These are phyloP conservation scores for Diogma glabrata DNA, from an alignment of 2,888 invertebrate genomes.

Conservation along the genomic window DNA sequence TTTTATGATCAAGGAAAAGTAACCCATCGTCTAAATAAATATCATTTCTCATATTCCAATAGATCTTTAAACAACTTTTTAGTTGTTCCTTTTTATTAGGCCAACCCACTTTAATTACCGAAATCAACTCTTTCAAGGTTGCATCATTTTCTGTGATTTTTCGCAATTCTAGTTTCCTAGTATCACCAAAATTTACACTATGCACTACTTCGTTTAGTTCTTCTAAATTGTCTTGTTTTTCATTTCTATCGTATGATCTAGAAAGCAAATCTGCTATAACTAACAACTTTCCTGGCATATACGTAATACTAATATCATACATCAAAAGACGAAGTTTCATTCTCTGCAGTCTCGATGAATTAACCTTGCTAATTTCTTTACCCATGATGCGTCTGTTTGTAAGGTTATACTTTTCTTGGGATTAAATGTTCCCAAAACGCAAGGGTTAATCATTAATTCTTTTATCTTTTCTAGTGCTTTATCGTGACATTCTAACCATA, in stretches of 20 bases:
- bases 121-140: too few species aligned
- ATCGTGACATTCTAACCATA: slow-evolving; percentile 15
- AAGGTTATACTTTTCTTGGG: slow-evolving; percentile 12
- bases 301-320: not conserved
- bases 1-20: not conserved
- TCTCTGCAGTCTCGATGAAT: not conserved
- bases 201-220: too few species aligned
- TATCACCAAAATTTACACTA: too few species aligned
- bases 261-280: not conserved
- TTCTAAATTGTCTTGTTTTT: too few species aligned
- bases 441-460: slow-evolving; percentile 12
- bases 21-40: too few species aligned
- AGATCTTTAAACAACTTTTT: too few species aligned
- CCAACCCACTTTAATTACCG: too few species aligned
- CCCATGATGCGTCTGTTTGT: slow-evolving; percentile 16
- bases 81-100: not conserved
- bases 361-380: not conserved
- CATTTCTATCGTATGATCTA: too few species aligned
- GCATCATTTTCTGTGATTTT: too few species aligned
- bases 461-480: slow-evolving; percentile 15
- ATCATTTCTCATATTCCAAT: too few species aligned
- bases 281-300: not conserved
- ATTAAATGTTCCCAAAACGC: slow-evolving; percentile 15
- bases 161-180: too few species aligned
- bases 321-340: not conserved